These are phyloP conservation scores for Crotalus helleri DNA, from an alignment of 2,113 vertebrate genomes.

Conservation along the genomic window DNA sequence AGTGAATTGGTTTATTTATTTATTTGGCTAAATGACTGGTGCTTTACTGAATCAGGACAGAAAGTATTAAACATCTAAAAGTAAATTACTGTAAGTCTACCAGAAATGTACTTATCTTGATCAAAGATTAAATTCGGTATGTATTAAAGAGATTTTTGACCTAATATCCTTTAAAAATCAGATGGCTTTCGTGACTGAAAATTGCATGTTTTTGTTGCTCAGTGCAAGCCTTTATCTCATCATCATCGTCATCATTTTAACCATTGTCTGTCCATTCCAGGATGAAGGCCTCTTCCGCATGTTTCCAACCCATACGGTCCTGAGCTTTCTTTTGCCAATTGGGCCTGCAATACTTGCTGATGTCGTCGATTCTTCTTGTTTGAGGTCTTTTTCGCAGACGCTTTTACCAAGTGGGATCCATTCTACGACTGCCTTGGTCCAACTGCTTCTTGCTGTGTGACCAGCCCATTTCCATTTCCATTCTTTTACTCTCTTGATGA, in stretches of 20 bases:
- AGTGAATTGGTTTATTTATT: background rate
- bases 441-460: background rate
- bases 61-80: slow-evolving; percentile 31
- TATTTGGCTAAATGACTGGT: slow-evolving; percentile 37
- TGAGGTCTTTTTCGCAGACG: background rate
- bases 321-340: background rate
- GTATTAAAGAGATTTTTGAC: slow-evolving; percentile 36
- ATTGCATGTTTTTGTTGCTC: slow-evolving; percentile 16
- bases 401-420: background rate
- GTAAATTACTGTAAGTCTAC: background rate
- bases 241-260: background rate
- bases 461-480: background rate
- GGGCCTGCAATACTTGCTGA: background rate
- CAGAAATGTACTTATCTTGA: slow-evolving; percentile 33
- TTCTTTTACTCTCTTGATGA: background rate
- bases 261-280: background rate
- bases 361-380: background rate
- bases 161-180: slow-evolving; percentile 39
- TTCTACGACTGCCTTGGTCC: background rate
- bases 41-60: slow-evolving; percentile 15
- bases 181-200: slow-evolving; percentile 39
- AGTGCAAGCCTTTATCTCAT: slow-evolving; percentile 10
- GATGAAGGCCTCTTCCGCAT: background rate
- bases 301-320: background rate
- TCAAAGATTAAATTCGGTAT: slow-evolving; percentile 37